Evolutionary conservation across 2,888 invertebrate genomes (phyloP), one percentile per base, ranked within the genome.

Genomic region (Portevinia maculata): DNA sequence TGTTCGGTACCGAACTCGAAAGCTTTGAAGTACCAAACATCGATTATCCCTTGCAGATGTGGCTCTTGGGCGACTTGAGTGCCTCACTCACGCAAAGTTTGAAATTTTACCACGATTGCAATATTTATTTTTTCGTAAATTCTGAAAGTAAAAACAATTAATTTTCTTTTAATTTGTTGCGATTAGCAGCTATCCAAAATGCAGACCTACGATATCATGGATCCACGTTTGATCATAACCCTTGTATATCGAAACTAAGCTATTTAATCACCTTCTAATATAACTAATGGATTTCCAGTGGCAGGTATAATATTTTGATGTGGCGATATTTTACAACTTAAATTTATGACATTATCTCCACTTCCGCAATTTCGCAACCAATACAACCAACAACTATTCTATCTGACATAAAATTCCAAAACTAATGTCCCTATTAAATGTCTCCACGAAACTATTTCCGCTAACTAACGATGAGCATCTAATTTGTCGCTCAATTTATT

Each of bases 381-480:
- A 17, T 41, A 15, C 15, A 32, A 52, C 9, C 17, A 13, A 3
- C 5, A n/a, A 39, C 15, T 15, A 4, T 41, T 41, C 55, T 15
- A 9, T 57, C 39, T 24, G 7, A 8, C 39, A 21, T 39, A 39
- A 57, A 57, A 39, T 13, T 30, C 7, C 9, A 59, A 19, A 59
- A 19, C 5, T 11, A 59, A 30, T 59, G 53, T 3, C 11, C 30
- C 41, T 15, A 13, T 30, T 41, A 59, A 41, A 24, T 24, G 67
- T 55, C 44, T 15, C 24, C 32, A 24, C 21, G 44, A 44, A 41
- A 53, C 34, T 24, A 55, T 67, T 55, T 44, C 44, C 9, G 32
- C 67, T 24, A 67, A 55, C 19, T 55, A 67, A 67, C 55, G 67
- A 67, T 41, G 44, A 53, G 24, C 13, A 67, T 67, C 67, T 55